Base-by-base conservation (phyloP, 2,797 vertebrate species). In the Melanotaenia trifasciata region DNA sequence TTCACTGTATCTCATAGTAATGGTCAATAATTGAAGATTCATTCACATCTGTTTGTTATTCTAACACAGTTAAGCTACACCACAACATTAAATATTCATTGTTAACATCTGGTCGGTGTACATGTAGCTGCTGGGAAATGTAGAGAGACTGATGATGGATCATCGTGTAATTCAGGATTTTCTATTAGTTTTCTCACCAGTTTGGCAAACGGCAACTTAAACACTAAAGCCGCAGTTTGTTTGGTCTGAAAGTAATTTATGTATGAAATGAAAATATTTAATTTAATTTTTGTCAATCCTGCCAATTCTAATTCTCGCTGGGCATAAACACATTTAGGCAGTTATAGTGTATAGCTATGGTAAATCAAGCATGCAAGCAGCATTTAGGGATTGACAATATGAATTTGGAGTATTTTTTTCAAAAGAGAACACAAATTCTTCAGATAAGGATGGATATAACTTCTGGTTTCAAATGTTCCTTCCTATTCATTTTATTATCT, bases 51-150 rank as follows among this genome's bases (percentile, higher is more conserved):
- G 83, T 84, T 88, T 72, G 76, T 81, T 80, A 74, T 85, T 76
- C 56, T 53, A 22, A 59, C 40, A 68, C 67, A 54, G 76, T 51
- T 70, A 53, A 9, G 61, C 72, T 56, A 79, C 71, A 73, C 56
- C 43, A 54, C 51, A 36, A 69, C 45, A 80, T 89, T 75, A 86
- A 89, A 83, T 84, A 87, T 89, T 88, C 70, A 88, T 68, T 43
- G 66, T 58, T 43, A 64, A 75, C 81, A 85, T 78, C 83, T 89
- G 87, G 81, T 81, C 70, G 77, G 30, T 72, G 70, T 78, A 40
- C 45, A 56, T 35, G 56, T 59, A 69, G 75, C 69, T 77, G 58
- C 40, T 43, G 47, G 63, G 76, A 85, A 78, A 79, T 20, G 0
- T 9, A 58, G 62, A 3, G n/a, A 14, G 2, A 32, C 30, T n/a